Base-by-base conservation (phyloP, 1,140 invertebrate species). In the Adoxophyes honmai region DNA sequence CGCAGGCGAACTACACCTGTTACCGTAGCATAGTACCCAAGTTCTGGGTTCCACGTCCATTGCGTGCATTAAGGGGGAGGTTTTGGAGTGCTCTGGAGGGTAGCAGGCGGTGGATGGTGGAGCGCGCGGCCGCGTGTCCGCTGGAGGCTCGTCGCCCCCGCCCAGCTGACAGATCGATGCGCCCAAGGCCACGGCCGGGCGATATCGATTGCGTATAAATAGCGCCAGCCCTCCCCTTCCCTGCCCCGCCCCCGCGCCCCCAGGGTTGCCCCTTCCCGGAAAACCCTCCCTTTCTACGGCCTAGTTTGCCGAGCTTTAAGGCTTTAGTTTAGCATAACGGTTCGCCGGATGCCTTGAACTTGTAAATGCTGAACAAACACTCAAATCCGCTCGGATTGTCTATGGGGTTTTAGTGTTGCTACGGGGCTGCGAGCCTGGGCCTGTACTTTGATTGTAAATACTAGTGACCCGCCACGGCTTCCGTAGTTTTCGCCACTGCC, bases 191-290 rank as follows among this genome's bases (percentile, higher is more conserved):
- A 86, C 81, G 81, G 81, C 73, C 82, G 82, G 63, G 67, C 67
- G 64, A 39, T 84, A 86, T 86, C 78, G 83, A 84, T 82, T 78
- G 61, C 61, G 57, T 84, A 84, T 84, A 79, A 82, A 86, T 86
- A 86, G 81, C 66, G 58, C 58, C 67, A 81, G 83, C 79, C 64
- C 74, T 69, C 59, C 39, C n/a, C 56, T 36, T 56, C 55, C 56
- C 39, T 39, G 14, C 36, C 15, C 52, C 48, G 52, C 48, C 60
- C 14, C 61, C 21, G 36, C 36, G 15, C 56, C 57, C 33, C 44
- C 16, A 42, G 39, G 39, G 39, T 44, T 44, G 39, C n/a, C 39
- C 39, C 14, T 44, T 44, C 39, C 39, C 39, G 39, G 39, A 44
- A 44, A 18, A 15, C 39, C 39, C 16, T 28, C 21, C 21, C 2